Base-by-base conservation (phyloP, 2,797 vertebrate species). In the Percopsis omiscomaycus region DNA sequence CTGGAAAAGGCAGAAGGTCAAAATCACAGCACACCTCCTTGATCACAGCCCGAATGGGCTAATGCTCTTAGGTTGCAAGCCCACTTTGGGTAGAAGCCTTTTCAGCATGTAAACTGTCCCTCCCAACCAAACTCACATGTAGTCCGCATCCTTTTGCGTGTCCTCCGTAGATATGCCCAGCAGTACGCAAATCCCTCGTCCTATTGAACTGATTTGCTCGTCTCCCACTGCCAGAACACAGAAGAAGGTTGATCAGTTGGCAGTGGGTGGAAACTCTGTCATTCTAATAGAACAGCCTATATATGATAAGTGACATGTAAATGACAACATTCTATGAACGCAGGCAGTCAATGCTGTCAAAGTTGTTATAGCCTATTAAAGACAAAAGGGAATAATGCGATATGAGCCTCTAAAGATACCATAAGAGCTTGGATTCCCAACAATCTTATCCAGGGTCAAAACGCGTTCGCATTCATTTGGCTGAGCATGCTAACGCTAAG, bases 91-190 rank as follows among this genome's bases (percentile, higher is more conserved):
- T 13, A 10, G 47, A 48, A 13, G 12, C 47, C 11, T 2, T 48
- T 48, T 15, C 47, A 48, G 47, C n/a, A 48, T 45, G n/a, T 15
- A 48, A 48, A 48, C 12, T 13, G 47, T 48, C 47, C n/a, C 47
- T 13, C 12, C 3, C n/a, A 4, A 42, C 16, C 12, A 48, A 46
- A 93, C 96, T 96, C 89, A 98, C 97, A 99, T 94, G 88, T 98
- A 97, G 45, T 99, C 97, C 45, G 93, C 88, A 77, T 99, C 97
- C 82, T 89, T 95, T 62, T 96, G 95, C 0, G 95, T 96, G 78
- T 99, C 97, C 75, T 98, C 94, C 73, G 93, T 78, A 54, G 97
- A 98, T 77, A 99, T 94, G 0, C 97, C 96, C 79, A 99, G 85
- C 74, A 99, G 87, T 1, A 99, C 94, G 67, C 97, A 98, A 69